These are phyloP conservation scores for Metridium senile DNA, from an alignment of 92 coral and sea anemone species.

Conservation along the genomic window DNA sequence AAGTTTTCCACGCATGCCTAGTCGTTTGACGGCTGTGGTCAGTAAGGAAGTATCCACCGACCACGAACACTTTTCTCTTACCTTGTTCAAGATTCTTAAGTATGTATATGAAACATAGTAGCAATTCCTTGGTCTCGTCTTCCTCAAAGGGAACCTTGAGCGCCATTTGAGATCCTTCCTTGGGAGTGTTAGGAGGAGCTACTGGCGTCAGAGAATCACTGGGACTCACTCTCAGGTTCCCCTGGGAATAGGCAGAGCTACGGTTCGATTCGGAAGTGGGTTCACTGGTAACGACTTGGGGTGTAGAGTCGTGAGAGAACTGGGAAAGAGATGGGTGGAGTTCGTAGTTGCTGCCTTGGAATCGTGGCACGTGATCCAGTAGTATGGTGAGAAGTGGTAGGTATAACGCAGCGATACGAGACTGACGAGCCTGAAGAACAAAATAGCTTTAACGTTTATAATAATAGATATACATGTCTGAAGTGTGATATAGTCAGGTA, in stretches of 20 bases:
- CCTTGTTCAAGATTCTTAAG: conserved; percentile 95
- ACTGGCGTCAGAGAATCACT: conserved; percentile 85
- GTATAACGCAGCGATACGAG: conserved; percentile 95
- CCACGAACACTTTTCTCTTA: not conserved
- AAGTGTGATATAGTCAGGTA: too few species aligned
- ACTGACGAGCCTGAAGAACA: conserved; percentile 62
- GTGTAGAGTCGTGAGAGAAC: conserved; percentile 65
- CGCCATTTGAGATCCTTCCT: conserved; percentile 92
- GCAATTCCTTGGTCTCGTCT: conserved; percentile 86
- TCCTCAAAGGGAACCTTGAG: conserved; percentile 94
- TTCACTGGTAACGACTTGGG: conserved; percentile 57
- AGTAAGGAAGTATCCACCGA: not conserved
- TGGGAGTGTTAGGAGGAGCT: conserved; percentile 66
- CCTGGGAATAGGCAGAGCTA: conserved; percentile 79
- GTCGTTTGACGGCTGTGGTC: not conserved
- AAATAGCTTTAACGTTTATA: not conserved
- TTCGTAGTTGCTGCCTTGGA: conserved; percentile 94
- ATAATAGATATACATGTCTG: too few species aligned
- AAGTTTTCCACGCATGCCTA: too few species aligned
- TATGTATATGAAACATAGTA: conserved; percentile 85
- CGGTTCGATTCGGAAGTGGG: conserved; percentile 87
- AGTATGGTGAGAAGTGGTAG: conserved; percentile 92
- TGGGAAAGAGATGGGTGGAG: conserved; percentile 76
- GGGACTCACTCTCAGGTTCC: conserved; percentile 72
- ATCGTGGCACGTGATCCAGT: conserved; percentile 94